These are phyloP conservation scores for Cotesia chilonis DNA, from an alignment of 1,140 invertebrate species.

Conservation along the genomic window DNA sequence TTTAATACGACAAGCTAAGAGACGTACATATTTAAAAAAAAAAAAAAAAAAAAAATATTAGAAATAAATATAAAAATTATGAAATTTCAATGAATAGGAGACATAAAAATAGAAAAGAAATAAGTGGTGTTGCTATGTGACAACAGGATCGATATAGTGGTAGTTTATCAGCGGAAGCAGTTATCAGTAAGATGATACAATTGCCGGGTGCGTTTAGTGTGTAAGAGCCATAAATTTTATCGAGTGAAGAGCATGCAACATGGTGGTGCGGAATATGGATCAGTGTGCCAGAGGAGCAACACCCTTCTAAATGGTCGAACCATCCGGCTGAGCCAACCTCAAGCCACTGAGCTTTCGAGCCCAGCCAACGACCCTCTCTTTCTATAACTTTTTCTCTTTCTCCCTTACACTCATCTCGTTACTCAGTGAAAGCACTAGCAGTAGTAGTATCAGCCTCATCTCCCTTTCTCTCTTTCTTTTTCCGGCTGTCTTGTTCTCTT, in stretches of 20 bases:
- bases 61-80: no score
- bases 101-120: neutral
- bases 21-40: no score
- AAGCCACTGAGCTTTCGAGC: slow-evolving; percentile 17
- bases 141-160: neutral
- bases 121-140: neutral
- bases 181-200: neutral
- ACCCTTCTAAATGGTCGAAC: slow-evolving; percentile 49
- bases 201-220: neutral
- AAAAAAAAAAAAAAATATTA: no score
- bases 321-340: slow-evolving; percentile 38
- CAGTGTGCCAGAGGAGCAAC: slow-evolving; percentile 58
- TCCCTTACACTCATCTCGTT: neutral
- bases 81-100: no score
- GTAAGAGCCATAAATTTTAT: slow-evolving; percentile 21
- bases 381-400: neutral
- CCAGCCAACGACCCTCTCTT: slow-evolving; percentile 19
- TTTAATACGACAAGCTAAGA: no score
- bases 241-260: neutral
- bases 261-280: slow-evolving; percentile 57
- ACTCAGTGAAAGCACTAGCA: no score
- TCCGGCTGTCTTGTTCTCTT: neutral
- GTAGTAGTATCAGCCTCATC: neutral
- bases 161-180: neutral
- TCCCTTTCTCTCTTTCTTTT: slow-evolving; percentile 8